These are phyloP conservation scores for Drosophila willistoni DNA, from an alignment of 1,140 invertebrate species.

Conservation along the genomic window DNA sequence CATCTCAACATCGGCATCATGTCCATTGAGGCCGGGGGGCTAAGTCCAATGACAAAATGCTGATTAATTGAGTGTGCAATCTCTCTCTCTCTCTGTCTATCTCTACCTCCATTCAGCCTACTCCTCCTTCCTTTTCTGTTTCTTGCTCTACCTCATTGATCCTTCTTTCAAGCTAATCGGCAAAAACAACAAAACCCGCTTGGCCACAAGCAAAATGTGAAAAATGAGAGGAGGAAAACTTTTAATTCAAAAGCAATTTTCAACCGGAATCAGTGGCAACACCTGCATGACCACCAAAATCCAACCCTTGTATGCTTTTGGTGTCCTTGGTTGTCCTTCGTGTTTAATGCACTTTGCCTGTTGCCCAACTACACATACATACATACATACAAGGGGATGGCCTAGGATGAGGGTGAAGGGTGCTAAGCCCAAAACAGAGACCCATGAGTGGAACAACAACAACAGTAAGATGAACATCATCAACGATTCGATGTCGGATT, in stretches of 20 bases:
- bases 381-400: background rate
- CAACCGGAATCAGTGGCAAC: slow-evolving; percentile 57
- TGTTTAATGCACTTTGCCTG: slow-evolving; percentile 77
- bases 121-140: background rate
- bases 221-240: slow-evolving; percentile 26
- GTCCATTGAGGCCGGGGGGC: background rate
- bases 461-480: slow-evolving; percentile 19
- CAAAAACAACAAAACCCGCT: slow-evolving; percentile 78
- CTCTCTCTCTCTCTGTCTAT: background rate
- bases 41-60: slow-evolving; percentile 50
- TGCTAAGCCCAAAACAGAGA: slow-evolving; percentile 59
- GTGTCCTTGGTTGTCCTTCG: slow-evolving; percentile 11
- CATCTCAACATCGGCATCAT: slow-evolving; percentile 26
- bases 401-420: slow-evolving; percentile 25
- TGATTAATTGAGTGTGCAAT: slow-evolving; percentile 65
- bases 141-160: background rate
- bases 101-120: background rate
- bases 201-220: slow-evolving; percentile 56
- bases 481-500: slow-evolving; percentile 53
- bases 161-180: slow-evolving; percentile 59
- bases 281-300: slow-evolving; percentile 62
- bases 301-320: slow-evolving; percentile 18
- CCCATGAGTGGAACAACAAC: slow-evolving; percentile 8
- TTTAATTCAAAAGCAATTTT: slow-evolving; percentile 68
- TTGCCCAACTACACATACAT: slow-evolving; percentile 29